Conservation (phyloP, 2,113 vertebrate genomes). For the Seriola quinqueradiata region DNA sequence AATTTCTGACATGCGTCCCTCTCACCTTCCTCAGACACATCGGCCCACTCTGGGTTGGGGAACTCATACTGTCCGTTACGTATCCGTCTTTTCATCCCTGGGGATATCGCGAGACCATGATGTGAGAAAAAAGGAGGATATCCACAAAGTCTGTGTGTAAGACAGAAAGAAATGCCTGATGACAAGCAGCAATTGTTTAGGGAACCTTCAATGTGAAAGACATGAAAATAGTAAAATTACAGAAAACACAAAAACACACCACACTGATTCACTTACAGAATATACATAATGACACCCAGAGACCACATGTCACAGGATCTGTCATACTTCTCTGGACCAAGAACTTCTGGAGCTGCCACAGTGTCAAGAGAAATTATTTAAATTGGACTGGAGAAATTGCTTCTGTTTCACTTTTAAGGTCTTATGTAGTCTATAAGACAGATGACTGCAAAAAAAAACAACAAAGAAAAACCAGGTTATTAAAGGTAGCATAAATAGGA, state of each 20-base stretch:
- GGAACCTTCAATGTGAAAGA: background rate
- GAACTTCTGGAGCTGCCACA: constrained; percentile 73
- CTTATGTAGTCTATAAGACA: background rate
- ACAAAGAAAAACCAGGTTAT: background rate
- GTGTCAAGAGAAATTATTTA: constrained; percentile 60
- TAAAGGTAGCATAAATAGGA: background rate
- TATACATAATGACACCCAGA: constrained; percentile 3
- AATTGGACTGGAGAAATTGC: background rate
- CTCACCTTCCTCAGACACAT: constrained; percentile 94
- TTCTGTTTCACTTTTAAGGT: constrained; percentile 10
- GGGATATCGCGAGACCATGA: constrained; percentile 94
- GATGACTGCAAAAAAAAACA: background rate
- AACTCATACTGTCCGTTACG: constrained; percentile 94
- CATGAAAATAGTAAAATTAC: background rate
- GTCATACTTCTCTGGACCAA: constrained; percentile 7
- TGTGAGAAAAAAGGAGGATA: constrained; percentile 94
- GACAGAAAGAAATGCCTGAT: background rate
- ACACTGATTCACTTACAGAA: background rate
- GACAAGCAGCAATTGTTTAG: constrained; percentile 2
- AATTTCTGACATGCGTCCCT: constrained; percentile 45
- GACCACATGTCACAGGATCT: constrained; percentile 7
- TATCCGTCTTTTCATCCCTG: constrained; percentile 95
- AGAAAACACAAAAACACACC: constrained; percentile 87
- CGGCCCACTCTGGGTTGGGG: constrained; percentile 93
- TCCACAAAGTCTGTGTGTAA: constrained; percentile 87